Conservation (phyloP, 2,888 invertebrate species). For the Norana najaformis region DNA sequence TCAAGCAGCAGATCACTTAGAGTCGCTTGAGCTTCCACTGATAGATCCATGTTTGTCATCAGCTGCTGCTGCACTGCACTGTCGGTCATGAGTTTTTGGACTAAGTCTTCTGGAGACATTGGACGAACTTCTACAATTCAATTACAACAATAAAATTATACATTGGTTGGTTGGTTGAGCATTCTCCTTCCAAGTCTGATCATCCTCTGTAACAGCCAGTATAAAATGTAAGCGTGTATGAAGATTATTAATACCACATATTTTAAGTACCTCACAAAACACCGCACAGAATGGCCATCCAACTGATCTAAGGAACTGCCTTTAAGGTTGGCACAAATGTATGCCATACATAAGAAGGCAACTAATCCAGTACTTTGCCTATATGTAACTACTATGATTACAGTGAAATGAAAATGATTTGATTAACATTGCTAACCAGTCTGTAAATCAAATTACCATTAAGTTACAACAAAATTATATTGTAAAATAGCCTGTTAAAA, state of each 20-base stretch:
- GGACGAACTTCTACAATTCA: conserved; percentile 14
- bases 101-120: background rate
- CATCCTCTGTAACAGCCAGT: too few relatives aligned
- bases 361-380: background rate
- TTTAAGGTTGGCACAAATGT: too few relatives aligned
- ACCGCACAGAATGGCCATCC: too few relatives aligned
- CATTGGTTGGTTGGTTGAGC: too few relatives aligned
- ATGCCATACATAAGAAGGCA: background rate
- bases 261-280: too few relatives aligned
- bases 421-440: background rate
- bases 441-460: background rate
- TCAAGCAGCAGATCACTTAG: background rate
- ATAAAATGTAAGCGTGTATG: too few relatives aligned
- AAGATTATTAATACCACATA: too few relatives aligned
- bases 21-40: conserved; percentile 10
- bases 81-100: background rate
- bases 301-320: too few relatives aligned
- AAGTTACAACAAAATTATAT: background rate
- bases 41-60: conserved; percentile 14
- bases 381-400: background rate
- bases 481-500: background rate
- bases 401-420: background rate
- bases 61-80: conserved; percentile 1
- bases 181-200: too few relatives aligned
- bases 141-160: background rate